Evolutionary conservation across 2,113 vertebrate species (phyloP).

Genomic region (Hydropotes inermis): DNA sequence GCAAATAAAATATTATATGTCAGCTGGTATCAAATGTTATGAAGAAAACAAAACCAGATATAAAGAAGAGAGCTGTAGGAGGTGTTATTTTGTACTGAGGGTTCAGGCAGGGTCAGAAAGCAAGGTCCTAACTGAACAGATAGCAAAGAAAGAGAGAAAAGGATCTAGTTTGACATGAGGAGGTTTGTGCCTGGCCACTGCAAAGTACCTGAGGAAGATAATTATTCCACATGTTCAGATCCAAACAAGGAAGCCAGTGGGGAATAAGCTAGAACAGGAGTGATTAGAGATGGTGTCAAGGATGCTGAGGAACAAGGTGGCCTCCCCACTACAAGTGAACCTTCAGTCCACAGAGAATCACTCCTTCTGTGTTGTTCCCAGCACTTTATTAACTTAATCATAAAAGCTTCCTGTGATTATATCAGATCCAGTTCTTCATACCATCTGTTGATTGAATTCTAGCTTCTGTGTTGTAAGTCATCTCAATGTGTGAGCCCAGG

Average conservation of each 20-base stretch:
- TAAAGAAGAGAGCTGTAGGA: neutral
- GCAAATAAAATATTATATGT: neutral
- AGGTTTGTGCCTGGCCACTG: neutral
- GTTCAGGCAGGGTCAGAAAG: neutral
- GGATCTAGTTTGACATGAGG: neutral
- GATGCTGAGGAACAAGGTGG: neutral
- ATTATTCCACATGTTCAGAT: neutral
- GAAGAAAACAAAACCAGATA: neutral
- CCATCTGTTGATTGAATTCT: neutral
- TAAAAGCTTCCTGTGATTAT: neutral
- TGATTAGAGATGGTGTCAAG: neutral
- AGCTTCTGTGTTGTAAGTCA: neutral
- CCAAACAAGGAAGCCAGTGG: neutral
- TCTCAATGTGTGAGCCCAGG: neutral
- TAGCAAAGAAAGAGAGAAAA: neutral
- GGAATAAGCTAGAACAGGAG: neutral
- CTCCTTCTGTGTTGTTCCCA: neutral
- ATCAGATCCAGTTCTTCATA: neutral
- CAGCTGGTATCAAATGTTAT: neutral
- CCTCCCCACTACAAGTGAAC: no score
- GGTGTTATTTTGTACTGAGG: neutral
- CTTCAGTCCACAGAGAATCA: neutral
- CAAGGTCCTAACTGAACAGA: neutral
- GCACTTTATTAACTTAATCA: neutral
- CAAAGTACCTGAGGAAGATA: neutral